Conservation (phyloP, 2,888 invertebrate genomes). For the Elysia crispata region DNA sequence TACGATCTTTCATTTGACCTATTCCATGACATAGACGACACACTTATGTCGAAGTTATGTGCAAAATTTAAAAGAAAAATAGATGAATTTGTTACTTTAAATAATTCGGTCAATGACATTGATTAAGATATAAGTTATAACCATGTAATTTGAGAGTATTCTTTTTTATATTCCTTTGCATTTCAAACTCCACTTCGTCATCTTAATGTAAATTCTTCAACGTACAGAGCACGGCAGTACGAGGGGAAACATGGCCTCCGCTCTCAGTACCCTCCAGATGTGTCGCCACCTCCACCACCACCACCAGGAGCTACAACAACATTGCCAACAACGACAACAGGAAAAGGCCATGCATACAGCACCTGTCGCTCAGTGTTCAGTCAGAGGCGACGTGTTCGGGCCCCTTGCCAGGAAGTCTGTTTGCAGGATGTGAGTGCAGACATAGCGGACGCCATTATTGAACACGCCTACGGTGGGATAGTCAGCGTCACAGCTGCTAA, state of each 20-base stretch:
- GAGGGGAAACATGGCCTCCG: background rate
- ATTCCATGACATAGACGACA: too few relatives aligned
- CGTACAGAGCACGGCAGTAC: too few relatives aligned
- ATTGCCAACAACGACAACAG: background rate
- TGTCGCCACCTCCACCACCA: background rate
- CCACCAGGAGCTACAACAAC: background rate
- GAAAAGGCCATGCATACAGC: background rate
- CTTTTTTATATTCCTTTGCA: too few relatives aligned
- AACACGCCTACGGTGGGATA: constrained; percentile 89
- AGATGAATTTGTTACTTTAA: too few relatives aligned
- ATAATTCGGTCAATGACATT: too few relatives aligned
- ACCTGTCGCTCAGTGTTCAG: background rate
- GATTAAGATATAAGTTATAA: too few relatives aligned
- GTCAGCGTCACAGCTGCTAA: constrained; percentile 86
- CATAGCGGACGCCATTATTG: constrained; percentile 87
- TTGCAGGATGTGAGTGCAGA: constrained; percentile 85
- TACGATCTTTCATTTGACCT: too few relatives aligned
- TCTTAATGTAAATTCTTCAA: too few relatives aligned
- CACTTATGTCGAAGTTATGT: too few relatives aligned
- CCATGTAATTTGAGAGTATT: too few relatives aligned
- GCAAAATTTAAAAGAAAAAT: too few relatives aligned
- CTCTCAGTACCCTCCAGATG: background rate
- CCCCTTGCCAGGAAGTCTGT: constrained; percentile 35
- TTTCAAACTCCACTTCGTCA: too few relatives aligned
- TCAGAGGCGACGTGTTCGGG: background rate